Percentiles rank a stretch among this genome's conserved stretches.
Conservation (phyloP, 2,113 vertebrate genomes). For the Onychorhynchus coronatus region DNA sequence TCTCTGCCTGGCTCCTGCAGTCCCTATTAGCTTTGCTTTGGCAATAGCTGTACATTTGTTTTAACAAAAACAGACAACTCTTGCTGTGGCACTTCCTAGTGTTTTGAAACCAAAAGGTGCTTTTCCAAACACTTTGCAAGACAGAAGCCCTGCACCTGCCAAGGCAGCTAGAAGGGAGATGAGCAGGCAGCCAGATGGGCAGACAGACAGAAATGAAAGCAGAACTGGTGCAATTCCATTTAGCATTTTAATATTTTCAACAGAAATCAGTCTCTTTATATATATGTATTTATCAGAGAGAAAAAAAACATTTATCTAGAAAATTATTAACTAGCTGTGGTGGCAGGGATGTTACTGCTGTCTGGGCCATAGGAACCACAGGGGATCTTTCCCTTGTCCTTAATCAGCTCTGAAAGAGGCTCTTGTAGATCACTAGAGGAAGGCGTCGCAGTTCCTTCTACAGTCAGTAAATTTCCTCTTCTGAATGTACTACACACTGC, state of each 20-base stretch:
- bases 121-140: background rate
- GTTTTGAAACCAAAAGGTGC: background rate
- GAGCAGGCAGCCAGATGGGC: background rate
- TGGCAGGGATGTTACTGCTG: background rate
- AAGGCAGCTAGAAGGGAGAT: background rate
- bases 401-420: background rate
- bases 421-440: background rate
- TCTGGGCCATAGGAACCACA: background rate
- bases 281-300: background rate
- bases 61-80: background rate
- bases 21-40: background rate
- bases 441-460: background rate
- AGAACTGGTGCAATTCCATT: background rate
- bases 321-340: background rate
- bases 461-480: background rate
- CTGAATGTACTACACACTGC: rapidly evolving
- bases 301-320: background rate
- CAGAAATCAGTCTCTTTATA: background rate
- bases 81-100: background rate
- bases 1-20: background rate
- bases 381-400: background rate
- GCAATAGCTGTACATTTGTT: background rate
- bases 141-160: background rate
- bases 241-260: background rate
- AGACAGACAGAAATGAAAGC: background rate